Evolutionary conservation across 2,888 invertebrate species (phyloP), one percentile per base, ranked within the genome.

Genomic region (Eilema sororculum): DNA sequence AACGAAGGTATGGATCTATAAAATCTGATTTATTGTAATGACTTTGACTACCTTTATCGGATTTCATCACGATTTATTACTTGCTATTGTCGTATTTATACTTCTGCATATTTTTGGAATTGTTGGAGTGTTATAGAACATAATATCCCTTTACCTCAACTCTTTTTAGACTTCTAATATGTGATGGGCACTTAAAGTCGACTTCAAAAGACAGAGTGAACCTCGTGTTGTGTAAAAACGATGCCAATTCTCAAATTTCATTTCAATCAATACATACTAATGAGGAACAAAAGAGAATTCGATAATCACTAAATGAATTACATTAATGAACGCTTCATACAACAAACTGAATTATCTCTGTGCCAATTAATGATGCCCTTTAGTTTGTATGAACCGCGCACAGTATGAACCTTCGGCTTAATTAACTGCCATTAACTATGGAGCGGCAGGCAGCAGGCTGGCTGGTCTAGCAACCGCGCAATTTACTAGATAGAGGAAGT

Each of bases 341-440:
- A 25, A 24, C 25, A 3, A 58, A 58, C 25, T 58, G 58, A 12
- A 25, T 28, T 58, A 58, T 28, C 25, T 28, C 25, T 6, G 58
- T 58, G 16, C 25, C 58, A 58, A 58, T 58, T 25, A 58, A 16
- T 58, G n/a, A 52, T 52, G n/a, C n/a, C 52, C 52, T 52, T n/a
- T 46, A 52, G 5, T n/a, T n/a, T 20, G n/a, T 52, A 52, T 52
- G 9, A 52, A 52, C 20, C 46, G 46, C 8, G n/a, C 20, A n/a
- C 52, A 52, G 9, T n/a, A n/a, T 52, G 52, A 52, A 52, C 52
- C 52, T 9, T 52, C 9, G 20, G n/a, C 20, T 52, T 52, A 52
- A 52, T n/a, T 52, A 52, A n/a, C 52, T 52, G 52, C n/a, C 52
- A 52, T 52, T 52, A n/a, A 52, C 6, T n/a, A 52, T 52, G 52